Base-by-base conservation (phyloP, 2,888 invertebrate genomes). In the Drosophila conformis region DNA sequence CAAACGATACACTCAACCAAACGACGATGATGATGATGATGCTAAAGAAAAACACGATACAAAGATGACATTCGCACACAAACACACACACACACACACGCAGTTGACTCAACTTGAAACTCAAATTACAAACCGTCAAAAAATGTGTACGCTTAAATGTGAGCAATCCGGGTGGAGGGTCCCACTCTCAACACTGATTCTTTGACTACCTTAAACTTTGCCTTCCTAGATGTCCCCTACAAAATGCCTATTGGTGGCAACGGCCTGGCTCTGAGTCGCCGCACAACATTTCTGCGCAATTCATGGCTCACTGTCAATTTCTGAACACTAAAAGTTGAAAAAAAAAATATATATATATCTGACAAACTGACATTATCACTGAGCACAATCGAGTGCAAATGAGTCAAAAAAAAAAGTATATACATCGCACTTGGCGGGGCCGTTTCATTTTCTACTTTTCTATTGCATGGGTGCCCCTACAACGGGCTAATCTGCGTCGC, bases 101-200 rank as follows among this genome's bases (percentile, higher is more conserved):
- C n/a, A n/a, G n/a, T n/a, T n/a, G n/a, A n/a, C n/a, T 69, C 58
- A 57, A 56, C 51, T 53, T 57, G 42, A 73, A 84, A 73, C 66
- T 73, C 70, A 49, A 66, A 82, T 80, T 79, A 78, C 78, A 70
- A 82, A 73, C 73, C 71, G 76, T 71, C 75, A 83, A 80, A 77
- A 68, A 83, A 68, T 73, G 82, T 77, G 73, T 69, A 51, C 60
- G 67, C 73, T 66, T 52, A 73, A 73, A 66, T 71, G 48, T 52
- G 56, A 72, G 27, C 48, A 65, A 56, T 70, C 35, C 54, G 7
- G 31, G 53, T 59, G 66, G 66, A 67, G 49, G 63, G n/a, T 38
- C 53, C n/a, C 33, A 21, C 27, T 67, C 56, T 60, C 35, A 49
- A 66, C 52, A 49, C 58, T 54, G 67, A 62, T 54, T 48, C 36